Base-by-base conservation (phyloP, 2,113 vertebrate species). In the Myodes glareolus region DNA sequence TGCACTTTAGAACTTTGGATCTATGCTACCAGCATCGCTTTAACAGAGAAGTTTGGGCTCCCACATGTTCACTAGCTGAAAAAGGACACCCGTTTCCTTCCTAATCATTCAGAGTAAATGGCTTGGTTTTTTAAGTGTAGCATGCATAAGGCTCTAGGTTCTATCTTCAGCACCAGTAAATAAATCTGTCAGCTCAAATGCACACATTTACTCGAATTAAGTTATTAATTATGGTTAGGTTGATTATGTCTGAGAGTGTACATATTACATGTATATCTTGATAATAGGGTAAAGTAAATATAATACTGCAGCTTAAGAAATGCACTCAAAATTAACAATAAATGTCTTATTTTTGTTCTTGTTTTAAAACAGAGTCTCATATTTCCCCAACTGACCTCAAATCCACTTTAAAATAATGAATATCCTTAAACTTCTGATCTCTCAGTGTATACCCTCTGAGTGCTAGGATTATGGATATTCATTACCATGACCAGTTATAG, bases 121-220 rank as follows among this genome's bases (percentile, higher is more conserved):
- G 65, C 50, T 80, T 31, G 50, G 14, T 27, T 96, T 73, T 13
- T 0, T 23, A 90, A 88, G 25, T 27, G 27, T 89, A 58, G n/a
- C 27, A 39, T 42, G n/a, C 27, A 45, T 39, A 75, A 33, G 27
- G 25, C 70, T 73, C 50, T 61, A 39, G 70, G 29, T 58, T 61
- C 70, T 58, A 58, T 39, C 70, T 76, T 77, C 31, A 90, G 58
- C 19, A 47, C 39, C 73, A 63, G 36, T 61, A 63, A 90, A n/a
- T 42, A 75, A 88, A 70, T 88, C 50, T 89, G 8, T 82, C 13
- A 75, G 7, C 58, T 91, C 93, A 87, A 93, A 87, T 55, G 31
- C 14, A 93, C 50, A 72, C 88, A 88, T 50, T 78, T 91, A 73
- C 84, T 47, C 82, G 92, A 93, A 73, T 91, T 88, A 94, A 88